These are phyloP conservation scores for Sphenopsis melanotis DNA, from an alignment of 2,797 vertebrate genomes.

Conservation along the genomic window DNA sequence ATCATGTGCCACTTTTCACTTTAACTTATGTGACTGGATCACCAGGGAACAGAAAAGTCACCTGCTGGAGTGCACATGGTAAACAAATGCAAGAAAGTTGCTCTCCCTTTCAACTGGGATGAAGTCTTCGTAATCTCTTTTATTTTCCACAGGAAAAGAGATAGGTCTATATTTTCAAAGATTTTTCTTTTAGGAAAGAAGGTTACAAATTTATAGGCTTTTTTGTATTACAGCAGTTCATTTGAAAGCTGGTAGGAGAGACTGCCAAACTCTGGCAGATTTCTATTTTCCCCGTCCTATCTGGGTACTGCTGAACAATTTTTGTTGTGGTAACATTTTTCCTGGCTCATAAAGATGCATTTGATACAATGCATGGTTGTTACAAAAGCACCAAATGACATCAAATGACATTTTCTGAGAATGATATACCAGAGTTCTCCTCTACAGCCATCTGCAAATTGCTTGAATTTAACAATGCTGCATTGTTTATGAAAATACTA, in stretches of 20 bases:
- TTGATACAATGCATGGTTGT: background rate
- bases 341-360: background rate
- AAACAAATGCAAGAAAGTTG: background rate
- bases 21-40: background rate
- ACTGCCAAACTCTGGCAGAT: background rate
- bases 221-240: background rate
- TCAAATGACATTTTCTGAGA: background rate
- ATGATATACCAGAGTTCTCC: background rate
- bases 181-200: background rate
- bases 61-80: background rate
- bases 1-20: background rate
- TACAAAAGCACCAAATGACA: background rate
- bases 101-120: background rate
- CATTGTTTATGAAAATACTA: background rate
- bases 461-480: background rate
- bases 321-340: background rate
- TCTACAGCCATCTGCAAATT: background rate
- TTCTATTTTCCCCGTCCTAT: background rate
- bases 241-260: background rate
- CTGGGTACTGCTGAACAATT: background rate
- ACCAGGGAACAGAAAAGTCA: background rate
- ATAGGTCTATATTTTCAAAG: background rate
- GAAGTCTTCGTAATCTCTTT: background rate
- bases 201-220: background rate
- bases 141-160: background rate